Conservation (phyloP, 2,888 invertebrate genomes). For the Cheilosia soror region DNA sequence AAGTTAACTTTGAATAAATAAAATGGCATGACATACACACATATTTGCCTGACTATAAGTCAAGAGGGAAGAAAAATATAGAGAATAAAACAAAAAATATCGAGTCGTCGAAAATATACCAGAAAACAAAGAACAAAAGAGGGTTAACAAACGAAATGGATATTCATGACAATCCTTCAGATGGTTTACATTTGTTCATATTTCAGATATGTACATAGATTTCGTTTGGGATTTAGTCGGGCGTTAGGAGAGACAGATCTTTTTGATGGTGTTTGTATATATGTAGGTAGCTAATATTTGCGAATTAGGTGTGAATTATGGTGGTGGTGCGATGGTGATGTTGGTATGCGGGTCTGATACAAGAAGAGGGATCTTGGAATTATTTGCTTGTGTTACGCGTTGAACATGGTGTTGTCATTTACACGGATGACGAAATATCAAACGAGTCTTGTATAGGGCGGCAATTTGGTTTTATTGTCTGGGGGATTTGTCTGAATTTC, state of each 20-base stretch:
- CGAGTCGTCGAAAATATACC: not conserved
- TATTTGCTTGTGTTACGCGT: conserved; percentile 55
- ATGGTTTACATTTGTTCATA: conserved; percentile 72
- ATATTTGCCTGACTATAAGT: conserved; percentile 63
- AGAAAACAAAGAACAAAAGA: conserved; percentile 27
- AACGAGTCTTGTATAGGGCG: conserved; percentile 22
- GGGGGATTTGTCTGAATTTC: conserved; percentile 10
- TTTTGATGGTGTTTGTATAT: conserved; percentile 34
- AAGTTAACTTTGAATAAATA: conserved; percentile 73
- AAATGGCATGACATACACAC: conserved; percentile 61
- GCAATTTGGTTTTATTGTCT: conserved; percentile 41
- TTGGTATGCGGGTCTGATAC: conserved; percentile 31
- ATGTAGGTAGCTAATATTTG: conserved; percentile 30
- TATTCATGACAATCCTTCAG: conserved; percentile 72
- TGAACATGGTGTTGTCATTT: conserved; percentile 43
- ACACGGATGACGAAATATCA: conserved; percentile 54
- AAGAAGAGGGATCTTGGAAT: conserved; percentile 14
- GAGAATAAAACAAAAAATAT: conserved; percentile 35
- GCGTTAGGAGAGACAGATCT: conserved; percentile 26
- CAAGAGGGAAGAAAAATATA: conserved; percentile 63
- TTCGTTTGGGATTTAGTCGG: conserved; percentile 51
- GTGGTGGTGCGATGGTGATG: conserved; percentile 44
- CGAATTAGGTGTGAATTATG: conserved; percentile 70
- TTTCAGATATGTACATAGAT: conserved; percentile 55
- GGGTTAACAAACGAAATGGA: conserved; percentile 50